Conservation (phyloP, 1,140 invertebrate genomes). For the Ceratina japonica region DNA sequence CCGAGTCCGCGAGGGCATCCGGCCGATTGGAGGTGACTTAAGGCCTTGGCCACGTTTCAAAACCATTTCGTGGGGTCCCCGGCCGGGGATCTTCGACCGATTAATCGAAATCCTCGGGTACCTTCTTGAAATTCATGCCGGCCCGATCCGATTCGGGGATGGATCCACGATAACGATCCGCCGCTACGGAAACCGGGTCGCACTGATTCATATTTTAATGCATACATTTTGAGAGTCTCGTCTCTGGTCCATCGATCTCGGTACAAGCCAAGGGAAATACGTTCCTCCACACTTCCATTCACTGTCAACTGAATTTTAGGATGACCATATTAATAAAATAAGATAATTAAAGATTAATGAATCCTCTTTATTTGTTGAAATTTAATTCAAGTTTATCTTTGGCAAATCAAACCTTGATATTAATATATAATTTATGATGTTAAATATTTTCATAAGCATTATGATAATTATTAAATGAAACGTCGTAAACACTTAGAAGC, state of each 20-base stretch:
- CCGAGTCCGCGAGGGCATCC: slow-evolving; percentile 2
- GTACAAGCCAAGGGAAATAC: neutral
- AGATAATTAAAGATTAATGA: too few species aligned
- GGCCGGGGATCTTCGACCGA: neutral
- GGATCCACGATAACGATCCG: neutral
- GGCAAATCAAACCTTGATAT: too few species aligned
- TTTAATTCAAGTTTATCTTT: too few species aligned
- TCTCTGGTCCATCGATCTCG: neutral
- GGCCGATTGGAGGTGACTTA: slow-evolving; percentile 33
- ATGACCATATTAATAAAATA: too few species aligned
- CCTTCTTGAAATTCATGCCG: slow-evolving; percentile 15
- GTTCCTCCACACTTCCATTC: too few species aligned
- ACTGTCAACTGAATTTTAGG: too few species aligned
- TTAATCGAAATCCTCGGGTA: slow-evolving; percentile 25
- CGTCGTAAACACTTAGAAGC: too few species aligned
- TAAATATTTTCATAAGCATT: too few species aligned
- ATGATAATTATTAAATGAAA: too few species aligned
- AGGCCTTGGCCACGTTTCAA: slow-evolving; percentile 44
- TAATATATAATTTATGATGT: too few species aligned
- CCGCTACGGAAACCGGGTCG: neutral
- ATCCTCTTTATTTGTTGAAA: too few species aligned
- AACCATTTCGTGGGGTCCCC: slow-evolving; percentile 22
- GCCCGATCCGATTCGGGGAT: neutral
- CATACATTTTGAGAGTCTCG: neutral
- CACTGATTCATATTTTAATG: slow-evolving; percentile 14